Conservation (phyloP, 2,113 vertebrate species). For the Callionymus lyra region DNA sequence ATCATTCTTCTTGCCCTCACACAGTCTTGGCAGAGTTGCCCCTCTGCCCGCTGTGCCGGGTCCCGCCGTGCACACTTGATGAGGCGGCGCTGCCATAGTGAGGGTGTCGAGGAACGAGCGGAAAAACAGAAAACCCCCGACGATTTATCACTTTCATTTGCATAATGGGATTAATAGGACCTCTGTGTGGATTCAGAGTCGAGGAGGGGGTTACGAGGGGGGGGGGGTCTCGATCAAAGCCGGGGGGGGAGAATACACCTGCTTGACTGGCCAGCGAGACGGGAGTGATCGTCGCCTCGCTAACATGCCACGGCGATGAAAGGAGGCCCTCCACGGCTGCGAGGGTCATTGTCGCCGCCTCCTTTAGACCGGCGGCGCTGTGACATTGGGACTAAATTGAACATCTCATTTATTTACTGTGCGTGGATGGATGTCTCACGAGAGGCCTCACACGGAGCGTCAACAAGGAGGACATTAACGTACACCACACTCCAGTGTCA, state of each 20-base stretch:
- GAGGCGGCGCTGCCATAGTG: conserved; percentile 27
- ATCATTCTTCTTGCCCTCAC: conserved; percentile 1
- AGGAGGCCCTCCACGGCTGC: not conserved
- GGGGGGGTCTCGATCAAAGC: conserved; percentile 20
- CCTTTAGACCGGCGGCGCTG: conserved; percentile 17
- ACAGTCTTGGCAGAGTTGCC: conserved; percentile 20
- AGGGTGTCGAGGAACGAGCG: conserved; percentile 25
- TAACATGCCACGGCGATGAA: conserved; percentile 12
- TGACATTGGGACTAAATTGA: conserved; percentile 31
- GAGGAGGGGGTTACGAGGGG: conserved; percentile 1
- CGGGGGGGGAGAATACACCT: conserved; percentile 39
- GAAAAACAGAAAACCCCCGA: conserved; percentile 8
- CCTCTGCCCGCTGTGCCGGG: conserved; percentile 2
- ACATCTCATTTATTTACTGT: conserved; percentile 26
- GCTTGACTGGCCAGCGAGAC: conserved; percentile 34
- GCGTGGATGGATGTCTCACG: conserved; percentile 8
- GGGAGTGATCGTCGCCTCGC: conserved; percentile 14
- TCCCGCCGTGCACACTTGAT: conserved; percentile 30
- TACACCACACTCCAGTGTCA: not conserved
- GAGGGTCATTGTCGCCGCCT: not conserved
- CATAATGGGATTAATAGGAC: conserved; percentile 63
- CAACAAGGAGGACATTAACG: conserved; percentile 6
- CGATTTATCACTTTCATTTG: conserved; percentile 52
- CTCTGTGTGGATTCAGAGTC: conserved; percentile 39
- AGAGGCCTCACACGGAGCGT: conserved; percentile 14